Percentiles rank a stretch among this genome's conserved stretches.
phyloP scores from a whole-genome alignment of 2,888 invertebrate species.

The Clunio marinus region DNA sequence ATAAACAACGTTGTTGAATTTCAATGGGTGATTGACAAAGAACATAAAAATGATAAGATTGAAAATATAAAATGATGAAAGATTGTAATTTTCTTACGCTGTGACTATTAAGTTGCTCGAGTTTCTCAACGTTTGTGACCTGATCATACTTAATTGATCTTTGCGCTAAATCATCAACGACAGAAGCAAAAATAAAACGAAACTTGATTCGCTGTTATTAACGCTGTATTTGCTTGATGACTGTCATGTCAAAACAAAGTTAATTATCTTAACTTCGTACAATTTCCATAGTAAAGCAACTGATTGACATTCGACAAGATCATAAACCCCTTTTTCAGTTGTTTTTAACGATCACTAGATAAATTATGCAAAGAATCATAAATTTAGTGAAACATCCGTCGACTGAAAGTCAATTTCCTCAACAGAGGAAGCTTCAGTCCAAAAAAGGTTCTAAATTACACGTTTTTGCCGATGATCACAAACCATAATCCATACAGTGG shows the following conservation, averaged over 20 bases:
- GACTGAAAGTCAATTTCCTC: slow-evolving; percentile 5
- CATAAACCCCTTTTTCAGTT: too few relatives aligned
- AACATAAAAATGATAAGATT: background rate
- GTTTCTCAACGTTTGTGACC: too few relatives aligned
- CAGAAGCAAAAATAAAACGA: too few relatives aligned
- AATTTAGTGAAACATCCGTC: slow-evolving; percentile 9
- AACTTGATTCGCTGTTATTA: too few relatives aligned
- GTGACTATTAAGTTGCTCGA: background rate
- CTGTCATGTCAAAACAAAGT: too few relatives aligned
- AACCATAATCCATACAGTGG: background rate
- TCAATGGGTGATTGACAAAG: background rate
- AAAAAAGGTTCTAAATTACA: slow-evolving; percentile 13
- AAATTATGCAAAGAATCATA: background rate
- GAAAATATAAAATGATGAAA: background rate
- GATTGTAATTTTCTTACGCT: background rate
- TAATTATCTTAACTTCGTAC: too few relatives aligned
- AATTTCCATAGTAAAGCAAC: too few relatives aligned
- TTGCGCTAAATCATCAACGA: too few relatives aligned
- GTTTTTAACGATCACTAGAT: too few relatives aligned
- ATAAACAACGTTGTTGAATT: background rate
- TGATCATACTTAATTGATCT: too few relatives aligned
- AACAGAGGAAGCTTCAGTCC: background rate
- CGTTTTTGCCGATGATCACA: background rate
- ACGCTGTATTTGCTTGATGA: too few relatives aligned
- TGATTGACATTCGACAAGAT: too few relatives aligned